Base-by-base conservation (phyloP, 2,888 invertebrate species). In the Drosophila setosimentum region DNA sequence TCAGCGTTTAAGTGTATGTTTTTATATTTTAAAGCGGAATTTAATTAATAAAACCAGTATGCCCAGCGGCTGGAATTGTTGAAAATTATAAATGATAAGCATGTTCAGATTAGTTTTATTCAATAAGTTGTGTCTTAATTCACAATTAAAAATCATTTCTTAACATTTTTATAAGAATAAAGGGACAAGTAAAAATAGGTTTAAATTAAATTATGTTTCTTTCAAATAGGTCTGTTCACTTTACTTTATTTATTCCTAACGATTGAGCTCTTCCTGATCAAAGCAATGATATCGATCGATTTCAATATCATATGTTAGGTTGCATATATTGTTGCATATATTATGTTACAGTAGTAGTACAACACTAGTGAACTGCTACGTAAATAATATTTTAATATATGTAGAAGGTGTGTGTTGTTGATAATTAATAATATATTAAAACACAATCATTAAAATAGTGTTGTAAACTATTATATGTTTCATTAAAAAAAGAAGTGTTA, bases 11-110 rank as follows among this genome's bases (percentile, higher is more conserved):
- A 45, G 27, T 45, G 76, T 83, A 73, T 76, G 79, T 68, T 69
- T 60, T 65, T 68, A 57, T 58, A 72, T 59, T 72, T 78, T 76
- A 76, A 75, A 85, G 83, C 79, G 71, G 37, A 61, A 85, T 89
- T 89, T 83, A 87, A 87, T 89, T 87, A 85, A 89, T 86, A 83
- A 76, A 65, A 57, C 63, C 54, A 68, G 76, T 50, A 60, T 40
- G 71, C 60, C 69, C 70, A 58, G 32, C 33, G 60, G 66, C 48
- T 48, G 59, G 16, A 54, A 65, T 53, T 62, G 53, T 68, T 74
- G 24, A 45, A 45, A n/a, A n/a, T n/a, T n/a, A n/a, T n/a, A n/a
- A n/a, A 8, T 24, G 40, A 53, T 54, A 49, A 61, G 62, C 66
- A 68, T 66, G 30, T 66, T 42, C 57, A 51, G 64, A 71, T 79